Evolutionary conservation across 2,113 vertebrate species (phyloP).

Genomic region (Spheniscus mendiculus): DNA sequence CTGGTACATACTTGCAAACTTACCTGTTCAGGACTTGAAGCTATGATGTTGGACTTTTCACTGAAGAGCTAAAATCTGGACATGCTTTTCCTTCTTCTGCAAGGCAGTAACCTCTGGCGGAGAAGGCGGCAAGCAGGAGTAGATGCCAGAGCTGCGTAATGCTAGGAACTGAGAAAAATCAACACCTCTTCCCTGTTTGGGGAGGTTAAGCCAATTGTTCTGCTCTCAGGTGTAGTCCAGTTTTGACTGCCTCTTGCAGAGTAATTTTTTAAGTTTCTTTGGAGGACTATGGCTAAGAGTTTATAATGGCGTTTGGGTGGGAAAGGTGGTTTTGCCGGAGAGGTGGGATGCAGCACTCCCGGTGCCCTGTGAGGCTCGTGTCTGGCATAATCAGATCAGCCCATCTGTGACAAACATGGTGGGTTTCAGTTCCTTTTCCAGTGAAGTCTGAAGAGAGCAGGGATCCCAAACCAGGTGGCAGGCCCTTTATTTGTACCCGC

Average conservation of each 20-base stretch:
- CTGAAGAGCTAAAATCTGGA: background rate
- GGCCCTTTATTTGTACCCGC: background rate
- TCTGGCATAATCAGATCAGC: background rate
- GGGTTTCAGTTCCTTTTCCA: background rate
- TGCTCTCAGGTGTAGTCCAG: background rate
- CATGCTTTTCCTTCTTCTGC: background rate
- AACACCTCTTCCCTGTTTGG: too few species aligned
- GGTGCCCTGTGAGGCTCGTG: background rate
- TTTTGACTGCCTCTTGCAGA: background rate
- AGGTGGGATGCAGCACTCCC: background rate
- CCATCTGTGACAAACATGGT: too few species aligned
- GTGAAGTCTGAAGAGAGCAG: background rate
- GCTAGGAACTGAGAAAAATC: background rate
- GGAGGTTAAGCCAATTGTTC: background rate
- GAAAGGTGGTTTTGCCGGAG: background rate
- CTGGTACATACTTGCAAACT: background rate
- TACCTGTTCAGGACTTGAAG: background rate
- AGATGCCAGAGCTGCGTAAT: background rate
- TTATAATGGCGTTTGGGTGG: background rate
- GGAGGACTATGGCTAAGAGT: background rate
- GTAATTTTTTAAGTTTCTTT: background rate
- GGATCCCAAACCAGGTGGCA: background rate
- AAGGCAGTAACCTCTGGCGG: background rate
- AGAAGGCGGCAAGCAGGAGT: background rate
- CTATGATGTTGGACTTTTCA: fast-evolving